These are phyloP conservation scores for Malthinus seriepunctatus DNA, from an alignment of 2,888 invertebrate species.

Conservation along the genomic window DNA sequence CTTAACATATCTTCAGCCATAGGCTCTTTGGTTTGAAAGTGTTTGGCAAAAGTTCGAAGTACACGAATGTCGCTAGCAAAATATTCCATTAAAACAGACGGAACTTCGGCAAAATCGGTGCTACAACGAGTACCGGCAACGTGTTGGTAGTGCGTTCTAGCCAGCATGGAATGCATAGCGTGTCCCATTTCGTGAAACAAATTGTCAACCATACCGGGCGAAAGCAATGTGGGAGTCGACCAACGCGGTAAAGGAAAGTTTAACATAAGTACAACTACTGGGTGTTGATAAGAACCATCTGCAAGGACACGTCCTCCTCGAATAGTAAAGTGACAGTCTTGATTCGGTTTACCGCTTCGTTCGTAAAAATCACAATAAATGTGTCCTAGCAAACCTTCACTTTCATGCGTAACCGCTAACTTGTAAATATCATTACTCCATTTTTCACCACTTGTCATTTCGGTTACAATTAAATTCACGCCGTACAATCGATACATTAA, in stretches of 20 bases:
- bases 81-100: slow-evolving; percentile 98
- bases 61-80: slow-evolving; percentile 90
- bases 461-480: slow-evolving; percentile 73
- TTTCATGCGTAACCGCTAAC: slow-evolving; percentile 83
- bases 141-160: slow-evolving; percentile 76
- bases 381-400: slow-evolving; percentile 77
- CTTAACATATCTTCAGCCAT: slow-evolving; percentile 81
- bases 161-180: slow-evolving; percentile 98
- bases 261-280: slow-evolving; percentile 91
- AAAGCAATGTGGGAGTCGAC: slow-evolving; percentile 77
- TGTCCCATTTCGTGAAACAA: slow-evolving; percentile 99
- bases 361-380: slow-evolving; percentile 98
- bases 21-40: slow-evolving; percentile 85
- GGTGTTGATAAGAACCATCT: slow-evolving; percentile 85
- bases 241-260: slow-evolving; percentile 79
- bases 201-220: slow-evolving; percentile 89
- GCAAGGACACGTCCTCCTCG: slow-evolving; percentile 82
- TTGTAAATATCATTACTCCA: slow-evolving; percentile 83
- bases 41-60: slow-evolving; percentile 82
- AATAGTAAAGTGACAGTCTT: slow-evolving; percentile 99
- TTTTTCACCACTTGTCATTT: slow-evolving; percentile 73
- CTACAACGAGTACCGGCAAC: slow-evolving; percentile 78
- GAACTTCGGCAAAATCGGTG: slow-evolving; percentile 98
- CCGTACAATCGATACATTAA: slow-evolving; percentile 84
- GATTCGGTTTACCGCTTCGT: slow-evolving; percentile 87